These are phyloP conservation scores for Drosophila aldrichi DNA, from an alignment of 2,888 invertebrate genomes.

Conservation along the genomic window DNA sequence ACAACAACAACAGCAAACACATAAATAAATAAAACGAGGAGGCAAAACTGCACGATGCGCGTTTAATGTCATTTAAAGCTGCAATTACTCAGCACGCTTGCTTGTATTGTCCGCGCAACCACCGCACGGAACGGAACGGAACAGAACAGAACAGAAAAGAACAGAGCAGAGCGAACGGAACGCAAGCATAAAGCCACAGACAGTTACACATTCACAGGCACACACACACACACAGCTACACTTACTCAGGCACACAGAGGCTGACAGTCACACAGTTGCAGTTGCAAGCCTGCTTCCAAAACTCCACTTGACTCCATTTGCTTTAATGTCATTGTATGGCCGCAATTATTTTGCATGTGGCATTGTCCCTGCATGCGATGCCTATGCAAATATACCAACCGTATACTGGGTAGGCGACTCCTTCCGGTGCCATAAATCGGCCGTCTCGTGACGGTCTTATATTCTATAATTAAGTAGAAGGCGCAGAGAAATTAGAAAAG, in stretches of 20 bases:
- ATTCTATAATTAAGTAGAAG: conserved; percentile 68
- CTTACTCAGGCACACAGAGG: too few relatives aligned
- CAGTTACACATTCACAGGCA: neutral
- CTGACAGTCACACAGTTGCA: conserved; percentile 15
- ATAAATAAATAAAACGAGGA: conserved; percentile 45
- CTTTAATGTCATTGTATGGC: conserved; percentile 77
- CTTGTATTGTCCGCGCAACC: conserved; percentile 45
- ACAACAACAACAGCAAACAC: conserved; percentile 22
- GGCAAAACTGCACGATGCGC: conserved; percentile 71
- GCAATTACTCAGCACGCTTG: conserved; percentile 81
- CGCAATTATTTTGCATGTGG: conserved; percentile 71
- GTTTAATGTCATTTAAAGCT: conserved; percentile 80
- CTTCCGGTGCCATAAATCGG: conserved; percentile 74
- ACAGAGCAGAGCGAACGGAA: conserved; percentile 25
- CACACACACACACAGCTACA: neutral
- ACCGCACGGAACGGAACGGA: conserved; percentile 30
- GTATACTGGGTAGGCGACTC: conserved; percentile 48
- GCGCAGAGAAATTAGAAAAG: conserved; percentile 42
- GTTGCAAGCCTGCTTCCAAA: conserved; percentile 18
- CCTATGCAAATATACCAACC: conserved; percentile 64
- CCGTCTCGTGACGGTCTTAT: conserved; percentile 36
- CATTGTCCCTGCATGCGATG: conserved; percentile 69
- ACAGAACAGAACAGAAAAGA: conserved; percentile 18
- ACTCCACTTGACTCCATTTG: conserved; percentile 55
- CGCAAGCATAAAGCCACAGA: conserved; percentile 7